Conservation (phyloP, 2,113 vertebrate species). For the Orycteropus afer region DNA sequence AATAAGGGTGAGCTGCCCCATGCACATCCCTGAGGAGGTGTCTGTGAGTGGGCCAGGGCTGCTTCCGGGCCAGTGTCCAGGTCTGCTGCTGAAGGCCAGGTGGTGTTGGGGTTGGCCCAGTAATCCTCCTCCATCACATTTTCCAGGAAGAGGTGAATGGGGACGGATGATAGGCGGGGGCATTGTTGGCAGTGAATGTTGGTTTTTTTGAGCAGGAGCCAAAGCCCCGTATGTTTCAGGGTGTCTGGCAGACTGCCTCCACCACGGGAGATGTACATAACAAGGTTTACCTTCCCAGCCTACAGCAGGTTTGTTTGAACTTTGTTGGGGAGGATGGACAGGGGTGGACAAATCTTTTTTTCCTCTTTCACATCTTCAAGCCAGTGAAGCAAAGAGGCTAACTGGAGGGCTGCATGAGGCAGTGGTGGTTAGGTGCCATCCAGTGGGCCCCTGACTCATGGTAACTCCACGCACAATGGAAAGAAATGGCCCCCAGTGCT, state of each 20-base stretch:
- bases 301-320: background rate
- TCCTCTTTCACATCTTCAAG: background rate
- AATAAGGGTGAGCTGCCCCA: constrained; percentile 45
- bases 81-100: constrained; percentile 62
- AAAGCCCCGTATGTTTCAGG: constrained; percentile 70
- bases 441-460: background rate
- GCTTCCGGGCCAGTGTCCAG: constrained; percentile 60
- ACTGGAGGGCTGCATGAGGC: background rate
- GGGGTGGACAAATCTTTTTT: background rate
- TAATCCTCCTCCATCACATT: constrained; percentile 60
- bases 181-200: constrained; percentile 31
- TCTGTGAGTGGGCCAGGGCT: background rate
- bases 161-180: constrained; percentile 49
- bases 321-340: background rate
- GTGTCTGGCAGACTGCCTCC: constrained; percentile 57
- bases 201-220: constrained; percentile 65
- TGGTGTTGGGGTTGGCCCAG: constrained; percentile 57
- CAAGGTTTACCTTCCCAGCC: background rate
- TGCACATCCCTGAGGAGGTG: background rate
- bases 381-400: background rate
- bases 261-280: background rate
- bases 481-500: background rate
- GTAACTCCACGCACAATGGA: background rate
- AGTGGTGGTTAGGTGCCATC: background rate
- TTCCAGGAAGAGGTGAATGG: constrained; percentile 79